A percentile compares a stretch with the other conserved stretches of the same genome.
Evolutionary conservation across 2,113 vertebrate genomes (phyloP).

Genomic region (Oryzias melastigma): DNA sequence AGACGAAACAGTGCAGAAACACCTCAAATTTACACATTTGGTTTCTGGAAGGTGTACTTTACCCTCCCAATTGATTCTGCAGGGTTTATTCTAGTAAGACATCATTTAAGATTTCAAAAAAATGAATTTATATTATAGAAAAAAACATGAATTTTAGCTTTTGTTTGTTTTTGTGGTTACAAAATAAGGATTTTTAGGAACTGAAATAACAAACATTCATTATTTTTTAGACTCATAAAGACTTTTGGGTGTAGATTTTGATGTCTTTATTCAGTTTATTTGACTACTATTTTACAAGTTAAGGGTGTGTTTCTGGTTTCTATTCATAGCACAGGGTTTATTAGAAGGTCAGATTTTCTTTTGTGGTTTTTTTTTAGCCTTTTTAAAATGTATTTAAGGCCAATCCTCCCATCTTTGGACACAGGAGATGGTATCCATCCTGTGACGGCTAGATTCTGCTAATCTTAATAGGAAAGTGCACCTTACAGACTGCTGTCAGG

Average conservation of each 20-base stretch:
- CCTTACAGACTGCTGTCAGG: conserved; percentile 7
- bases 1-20: neutral
- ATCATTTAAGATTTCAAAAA: too few species aligned
- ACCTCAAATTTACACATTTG: too few species aligned
- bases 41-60: too few species aligned
- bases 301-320: neutral
- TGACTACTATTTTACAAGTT: neutral
- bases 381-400: neutral
- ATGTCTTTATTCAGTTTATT: neutral
- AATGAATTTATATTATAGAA: too few species aligned
- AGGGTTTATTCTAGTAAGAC: too few species aligned
- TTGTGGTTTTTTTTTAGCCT: neutral
- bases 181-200: too few species aligned
- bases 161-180: too few species aligned
- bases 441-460: neutral
- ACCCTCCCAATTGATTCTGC: too few species aligned
- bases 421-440: neutral
- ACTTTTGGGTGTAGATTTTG: neutral
- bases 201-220: neutral
- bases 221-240: neutral
- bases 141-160: too few species aligned
- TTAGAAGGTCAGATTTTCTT: neutral
- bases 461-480: neutral
- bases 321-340: neutral
- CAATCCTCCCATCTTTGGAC: neutral